A percentile compares a stretch with the other conserved stretches of the same genome.
Conservation (phyloP, 2,113 vertebrate genomes). For the Promerops cafer region DNA sequence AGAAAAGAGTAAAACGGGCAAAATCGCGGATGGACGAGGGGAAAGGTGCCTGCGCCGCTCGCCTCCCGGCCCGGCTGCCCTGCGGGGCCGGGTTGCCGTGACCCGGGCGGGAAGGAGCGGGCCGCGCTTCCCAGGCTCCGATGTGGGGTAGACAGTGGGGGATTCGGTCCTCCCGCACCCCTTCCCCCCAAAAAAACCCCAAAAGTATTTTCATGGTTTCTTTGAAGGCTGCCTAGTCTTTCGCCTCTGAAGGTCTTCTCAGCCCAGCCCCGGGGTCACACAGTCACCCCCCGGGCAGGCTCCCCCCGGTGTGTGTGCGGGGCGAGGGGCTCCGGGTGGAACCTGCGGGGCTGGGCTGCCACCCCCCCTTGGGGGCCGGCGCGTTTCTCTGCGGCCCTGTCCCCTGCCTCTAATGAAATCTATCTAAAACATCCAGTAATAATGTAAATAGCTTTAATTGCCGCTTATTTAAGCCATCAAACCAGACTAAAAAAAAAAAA, state of each 20-base stretch:
- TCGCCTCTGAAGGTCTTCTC: background rate
- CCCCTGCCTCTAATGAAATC: background rate
- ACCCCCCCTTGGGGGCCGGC: background rate
- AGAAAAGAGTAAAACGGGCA: background rate
- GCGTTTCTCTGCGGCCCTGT: background rate
- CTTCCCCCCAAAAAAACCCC: background rate
- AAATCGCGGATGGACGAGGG: background rate
- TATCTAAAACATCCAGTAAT: background rate
- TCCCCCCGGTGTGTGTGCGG: background rate
- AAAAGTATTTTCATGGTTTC: background rate
- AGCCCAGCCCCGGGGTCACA: background rate
- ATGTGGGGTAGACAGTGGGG: background rate
- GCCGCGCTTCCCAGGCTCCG: background rate
- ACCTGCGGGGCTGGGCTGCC: background rate
- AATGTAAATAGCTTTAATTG: slow-evolving; percentile 3
- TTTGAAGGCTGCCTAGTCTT: no score
- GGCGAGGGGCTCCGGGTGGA: background rate
- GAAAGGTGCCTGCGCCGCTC: background rate
- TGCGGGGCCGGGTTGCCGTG: background rate
- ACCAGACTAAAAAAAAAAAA: background rate
- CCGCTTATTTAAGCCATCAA: background rate
- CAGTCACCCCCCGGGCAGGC: background rate
- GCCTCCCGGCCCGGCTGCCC: background rate
- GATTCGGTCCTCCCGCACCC: background rate
- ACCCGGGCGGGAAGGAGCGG: background rate